Evolutionary conservation across 1,140 invertebrate genomes (phyloP).

Genomic region (Zelostemma sp.): DNA sequence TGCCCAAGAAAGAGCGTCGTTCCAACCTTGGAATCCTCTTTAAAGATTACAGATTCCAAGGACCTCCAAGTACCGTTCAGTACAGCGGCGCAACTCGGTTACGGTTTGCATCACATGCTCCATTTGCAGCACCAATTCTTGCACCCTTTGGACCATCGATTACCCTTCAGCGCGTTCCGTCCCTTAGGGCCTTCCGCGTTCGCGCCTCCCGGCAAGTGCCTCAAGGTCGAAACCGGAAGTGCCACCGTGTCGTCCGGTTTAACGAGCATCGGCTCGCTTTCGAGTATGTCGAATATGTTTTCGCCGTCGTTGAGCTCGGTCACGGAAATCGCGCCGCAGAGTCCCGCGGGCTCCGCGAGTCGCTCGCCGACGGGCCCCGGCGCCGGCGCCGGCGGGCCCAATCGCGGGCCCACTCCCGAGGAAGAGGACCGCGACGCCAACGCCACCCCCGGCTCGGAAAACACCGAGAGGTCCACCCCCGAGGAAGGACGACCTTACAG

Average conservation of each 20-base stretch:
- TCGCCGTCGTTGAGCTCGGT: slow-evolving; percentile 62
- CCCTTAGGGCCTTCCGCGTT: slow-evolving; percentile 70
- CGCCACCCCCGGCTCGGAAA: slow-evolving; percentile 71
- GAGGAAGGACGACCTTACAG: slow-evolving; percentile 71
- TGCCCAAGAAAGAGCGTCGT: too few species aligned
- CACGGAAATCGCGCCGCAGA: slow-evolving; percentile 58
- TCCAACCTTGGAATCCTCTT: too few species aligned
- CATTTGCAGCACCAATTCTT: slow-evolving; percentile 68
- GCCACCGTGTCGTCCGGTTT: slow-evolving; percentile 58
- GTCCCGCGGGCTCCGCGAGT: slow-evolving; percentile 54
- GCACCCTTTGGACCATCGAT: slow-evolving; percentile 67
- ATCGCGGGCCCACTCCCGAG: slow-evolving; percentile 59
- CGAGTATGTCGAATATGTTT: slow-evolving; percentile 69
- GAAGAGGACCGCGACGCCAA: slow-evolving; percentile 71
- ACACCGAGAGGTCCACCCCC: slow-evolving; percentile 72
- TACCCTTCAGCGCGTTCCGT: slow-evolving; percentile 66
- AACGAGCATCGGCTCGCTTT: slow-evolving; percentile 61
- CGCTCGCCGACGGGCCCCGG: slow-evolving; percentile 50
- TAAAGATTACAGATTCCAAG: slow-evolving; percentile 71
- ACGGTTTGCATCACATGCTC: slow-evolving; percentile 72
- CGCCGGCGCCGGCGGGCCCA: slow-evolving; percentile 30
- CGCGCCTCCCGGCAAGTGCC: slow-evolving; percentile 71
- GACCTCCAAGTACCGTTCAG: slow-evolving; percentile 70
- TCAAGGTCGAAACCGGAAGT: slow-evolving; percentile 68
- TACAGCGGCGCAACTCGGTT: slow-evolving; percentile 69